phyloP scores from a whole-genome alignment of 2,888 invertebrate genomes.

The Polietes domitor region DNA sequence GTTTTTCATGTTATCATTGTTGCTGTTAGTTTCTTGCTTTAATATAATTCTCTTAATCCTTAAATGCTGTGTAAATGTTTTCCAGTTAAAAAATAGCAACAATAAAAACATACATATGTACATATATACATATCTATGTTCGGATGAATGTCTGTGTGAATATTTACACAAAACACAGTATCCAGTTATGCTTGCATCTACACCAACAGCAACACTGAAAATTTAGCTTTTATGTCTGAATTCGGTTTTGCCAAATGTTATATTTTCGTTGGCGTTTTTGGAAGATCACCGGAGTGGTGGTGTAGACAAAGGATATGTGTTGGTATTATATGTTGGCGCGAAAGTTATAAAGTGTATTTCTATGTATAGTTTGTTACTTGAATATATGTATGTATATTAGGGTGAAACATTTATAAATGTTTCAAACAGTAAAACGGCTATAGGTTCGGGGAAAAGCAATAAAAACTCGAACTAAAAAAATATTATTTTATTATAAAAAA shows the following conservation, averaged over 20 bases:
- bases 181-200: slow-evolving; percentile 4
- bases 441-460: no score
- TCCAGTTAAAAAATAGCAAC: slow-evolving; percentile 9
- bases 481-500: no score
- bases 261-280: slow-evolving; percentile 1
- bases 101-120: not conserved
- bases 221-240: slow-evolving; percentile 27
- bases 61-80: slow-evolving; percentile 54
- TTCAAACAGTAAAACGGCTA: no score
- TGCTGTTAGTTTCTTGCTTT: slow-evolving; percentile 3
- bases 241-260: slow-evolving; percentile 4
- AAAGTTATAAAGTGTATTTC: slow-evolving; percentile 61
- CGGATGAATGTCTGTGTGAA: not conserved
- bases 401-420: no score
- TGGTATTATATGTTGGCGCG: not conserved
- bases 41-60: slow-evolving; percentile 60
- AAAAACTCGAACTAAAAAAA: no score
- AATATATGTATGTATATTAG: no score
- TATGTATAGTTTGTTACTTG: slow-evolving; percentile 37
- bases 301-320: not conserved
- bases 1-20: not conserved
- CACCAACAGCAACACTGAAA: not conserved
- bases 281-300: not conserved
- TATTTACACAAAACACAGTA: not conserved
- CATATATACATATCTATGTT: not conserved